Evolutionary conservation across 2,797 vertebrate genomes (phyloP).

Genomic region (Lacerta bilineata): DNA sequence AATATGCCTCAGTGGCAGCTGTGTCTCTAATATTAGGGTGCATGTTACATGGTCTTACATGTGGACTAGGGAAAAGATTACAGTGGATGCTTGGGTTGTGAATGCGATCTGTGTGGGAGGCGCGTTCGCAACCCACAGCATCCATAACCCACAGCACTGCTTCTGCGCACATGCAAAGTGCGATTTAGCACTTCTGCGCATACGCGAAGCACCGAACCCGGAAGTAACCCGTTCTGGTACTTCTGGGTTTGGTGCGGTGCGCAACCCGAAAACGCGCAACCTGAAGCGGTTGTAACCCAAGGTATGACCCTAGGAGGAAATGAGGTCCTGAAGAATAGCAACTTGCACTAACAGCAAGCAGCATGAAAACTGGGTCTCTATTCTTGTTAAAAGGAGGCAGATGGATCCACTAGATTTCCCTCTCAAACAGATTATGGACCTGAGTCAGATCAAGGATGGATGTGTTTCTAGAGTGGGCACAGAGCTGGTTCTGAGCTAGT

Average conservation of each 20-base stretch:
- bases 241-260: too few species aligned
- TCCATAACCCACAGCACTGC: too few species aligned
- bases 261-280: too few species aligned
- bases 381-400: neutral
- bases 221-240: too few species aligned
- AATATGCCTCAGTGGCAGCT: neutral
- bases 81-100: neutral
- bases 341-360: neutral
- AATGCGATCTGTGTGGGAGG: too few species aligned
- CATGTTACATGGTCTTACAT: neutral
- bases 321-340: neutral
- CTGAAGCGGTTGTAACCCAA: too few species aligned
- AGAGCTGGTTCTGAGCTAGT: neutral
- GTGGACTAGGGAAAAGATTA: neutral
- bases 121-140: too few species aligned
- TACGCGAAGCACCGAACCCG: too few species aligned
- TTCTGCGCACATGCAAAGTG: too few species aligned
- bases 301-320: neutral
- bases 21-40: too few species aligned
- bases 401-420: neutral
- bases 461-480: neutral
- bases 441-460: neutral
- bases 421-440: neutral
- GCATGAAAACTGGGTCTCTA: neutral
- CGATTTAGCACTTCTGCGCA: too few species aligned